Base-by-base conservation (phyloP, 2,113 vertebrate genomes). In the Ploceus nigricollis region DNA sequence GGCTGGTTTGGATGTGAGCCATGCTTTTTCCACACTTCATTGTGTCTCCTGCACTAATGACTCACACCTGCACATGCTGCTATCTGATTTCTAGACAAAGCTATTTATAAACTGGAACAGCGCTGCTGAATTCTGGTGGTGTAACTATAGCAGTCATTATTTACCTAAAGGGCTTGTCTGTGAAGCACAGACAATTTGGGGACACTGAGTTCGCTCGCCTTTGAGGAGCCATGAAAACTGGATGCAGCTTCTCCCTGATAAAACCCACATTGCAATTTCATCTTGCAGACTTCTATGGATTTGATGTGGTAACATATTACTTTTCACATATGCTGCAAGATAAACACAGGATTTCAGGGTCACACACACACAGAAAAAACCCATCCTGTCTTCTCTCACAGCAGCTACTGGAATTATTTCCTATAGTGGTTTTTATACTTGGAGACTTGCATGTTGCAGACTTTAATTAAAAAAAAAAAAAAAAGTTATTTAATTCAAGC, bases 1-100 rank as follows among this genome's bases (percentile, higher is more conserved):
- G 94, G 94, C 78, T 88, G 95, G 27, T 78, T 91, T 96, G 94
- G 89, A 95, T 76, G 60, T 8, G 39, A 93, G 81, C 94, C 95
- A 92, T 85, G 72, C 47, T 86, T 95, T 93, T 94, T 94, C 92
- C 92, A 96, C 89, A 95, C 82, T 96, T 93, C 94, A 95, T 53
- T 93, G 88, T 96, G 93, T 96, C 94, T 97, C 93, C 91, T 95
- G 92, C 73, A 97, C 86, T 96, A 94, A 96, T 95, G 96, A 96
- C 88, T 96, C 93, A 96, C 87, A 94, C 91, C 93, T 97, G 90
- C 82, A 94, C 90, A 94, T 79, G 71, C 90, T 93, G 66, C 89
- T 96, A 72, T 91, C 84, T 56, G 61, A 93, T 92, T 93, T 92
- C 90, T 91, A 95, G 70, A 77, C 89, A 93, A 93, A 89, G 77